Percentiles rank a stretch among this genome's conserved stretches.
Conservation (phyloP, 1,140 invertebrate species). For the Papilio dardanus region DNA sequence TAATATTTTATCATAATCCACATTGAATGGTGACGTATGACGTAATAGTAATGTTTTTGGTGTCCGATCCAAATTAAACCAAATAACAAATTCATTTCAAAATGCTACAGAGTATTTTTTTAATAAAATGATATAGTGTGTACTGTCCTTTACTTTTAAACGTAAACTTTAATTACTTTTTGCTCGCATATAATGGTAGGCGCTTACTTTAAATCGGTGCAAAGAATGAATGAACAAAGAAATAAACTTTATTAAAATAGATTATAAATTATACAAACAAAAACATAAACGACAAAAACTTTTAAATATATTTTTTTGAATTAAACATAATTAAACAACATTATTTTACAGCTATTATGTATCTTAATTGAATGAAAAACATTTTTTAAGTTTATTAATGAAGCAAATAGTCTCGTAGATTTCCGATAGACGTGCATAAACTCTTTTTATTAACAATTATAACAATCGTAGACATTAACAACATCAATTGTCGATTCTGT, state of each 20-base stretch:
- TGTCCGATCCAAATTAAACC: not conserved
- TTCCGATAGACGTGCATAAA: not conserved
- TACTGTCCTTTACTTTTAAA: not conserved
- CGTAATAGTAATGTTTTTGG: slow-evolving; percentile 3
- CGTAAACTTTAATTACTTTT: not conserved
- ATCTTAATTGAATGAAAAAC: no score
- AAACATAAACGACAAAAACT: not conserved
- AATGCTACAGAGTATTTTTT: not conserved
- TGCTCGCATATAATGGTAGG: slow-evolving; percentile 1
- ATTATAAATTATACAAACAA: not conserved
- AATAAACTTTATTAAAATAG: not conserved
- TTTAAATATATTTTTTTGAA: not conserved
- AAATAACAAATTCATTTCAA: not conserved
- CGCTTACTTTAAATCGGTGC: not conserved
- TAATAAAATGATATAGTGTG: not conserved
- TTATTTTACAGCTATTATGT: no score
- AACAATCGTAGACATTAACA: not conserved
- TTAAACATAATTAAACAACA: not conserved
- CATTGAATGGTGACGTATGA: slow-evolving; percentile 2
- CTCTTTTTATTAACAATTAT: not conserved
- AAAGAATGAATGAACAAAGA: not conserved
- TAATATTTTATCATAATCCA: slow-evolving; percentile 1
- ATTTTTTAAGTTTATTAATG: no score
- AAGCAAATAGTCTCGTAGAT: not conserved
- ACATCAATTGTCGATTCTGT: not conserved